phyloP scores from a whole-genome alignment of 2,113 vertebrate species.

The Lophius piscatorius region DNA sequence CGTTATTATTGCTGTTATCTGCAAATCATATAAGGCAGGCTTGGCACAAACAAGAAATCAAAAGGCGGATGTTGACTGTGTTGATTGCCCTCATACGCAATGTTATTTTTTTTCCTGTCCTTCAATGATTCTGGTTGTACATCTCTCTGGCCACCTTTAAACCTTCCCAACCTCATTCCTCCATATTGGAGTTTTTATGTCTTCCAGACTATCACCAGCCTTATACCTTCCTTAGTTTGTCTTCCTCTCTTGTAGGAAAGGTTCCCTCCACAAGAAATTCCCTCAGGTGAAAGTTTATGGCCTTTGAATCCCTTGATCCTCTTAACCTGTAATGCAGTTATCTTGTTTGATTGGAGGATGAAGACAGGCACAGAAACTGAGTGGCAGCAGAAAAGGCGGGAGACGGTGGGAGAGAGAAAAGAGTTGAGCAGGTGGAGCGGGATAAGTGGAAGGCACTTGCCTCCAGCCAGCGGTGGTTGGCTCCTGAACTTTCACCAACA shows the following conservation, averaged over 20 bases:
- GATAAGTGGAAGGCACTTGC: conserved; percentile 51
- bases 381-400: conserved; percentile 43
- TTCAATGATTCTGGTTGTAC: conserved; percentile 25
- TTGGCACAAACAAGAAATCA: conserved; percentile 45
- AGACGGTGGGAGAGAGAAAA: conserved; percentile 24
- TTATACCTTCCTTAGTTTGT: conserved; percentile 3
- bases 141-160: conserved; percentile 31
- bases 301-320: conserved; percentile 73
- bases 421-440: conserved; percentile 27
- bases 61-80: conserved; percentile 32
- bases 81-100: conserved; percentile 28
- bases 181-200: conserved; percentile 33
- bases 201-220: conserved; percentile 4
- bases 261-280: conserved; percentile 57
- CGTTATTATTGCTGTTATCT: conserved; percentile 26
- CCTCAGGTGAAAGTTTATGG: conserved; percentile 59
- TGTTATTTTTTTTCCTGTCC: conserved; percentile 16
- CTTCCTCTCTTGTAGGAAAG: conserved; percentile 25
- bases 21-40: conserved; percentile 3
- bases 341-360: conserved; percentile 71
- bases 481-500: conserved; percentile 50
- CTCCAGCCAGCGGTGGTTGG: conserved; percentile 31
- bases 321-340: conserved; percentile 65
- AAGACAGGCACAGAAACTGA: conserved; percentile 46
- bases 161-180: not conserved